A percentile compares a stretch with the other conserved stretches of the same genome.
phyloP scores from a whole-genome alignment of 2,888 invertebrate species.

The Pseudoips prasinana region DNA sequence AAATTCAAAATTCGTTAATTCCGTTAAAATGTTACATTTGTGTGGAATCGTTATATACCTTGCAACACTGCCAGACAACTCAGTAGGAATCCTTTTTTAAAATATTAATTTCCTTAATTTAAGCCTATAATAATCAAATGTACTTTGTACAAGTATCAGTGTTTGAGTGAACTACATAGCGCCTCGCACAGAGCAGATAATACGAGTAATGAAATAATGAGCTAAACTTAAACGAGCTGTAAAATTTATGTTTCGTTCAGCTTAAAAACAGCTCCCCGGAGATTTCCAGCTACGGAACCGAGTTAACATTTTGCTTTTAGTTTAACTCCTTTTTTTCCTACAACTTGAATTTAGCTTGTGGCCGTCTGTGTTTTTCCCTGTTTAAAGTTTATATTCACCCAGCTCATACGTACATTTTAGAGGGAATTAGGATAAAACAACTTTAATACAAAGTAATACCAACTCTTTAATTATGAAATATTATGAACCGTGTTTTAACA shows the following conservation, averaged over 20 bases:
- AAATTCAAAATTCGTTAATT: too few relatives aligned
- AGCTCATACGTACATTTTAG: conserved; percentile 32
- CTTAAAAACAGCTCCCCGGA: conserved; percentile 73
- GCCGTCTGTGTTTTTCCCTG: conserved; percentile 51
- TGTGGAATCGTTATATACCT: too few relatives aligned
- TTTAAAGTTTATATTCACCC: conserved; percentile 47
- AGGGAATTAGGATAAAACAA: conserved; percentile 19
- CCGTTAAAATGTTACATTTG: too few relatives aligned
- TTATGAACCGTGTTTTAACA: too few relatives aligned
- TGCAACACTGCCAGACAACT: too few relatives aligned
- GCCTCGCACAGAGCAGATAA: conserved; percentile 51
- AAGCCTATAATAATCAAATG: too few relatives aligned
- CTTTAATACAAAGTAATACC: conserved; percentile 13
- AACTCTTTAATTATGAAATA: too few relatives aligned
- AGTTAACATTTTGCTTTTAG: conserved; percentile 65
- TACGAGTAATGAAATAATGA: conserved; percentile 74
- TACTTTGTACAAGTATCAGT: too few relatives aligned
- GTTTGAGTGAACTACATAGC: conserved; percentile 15
- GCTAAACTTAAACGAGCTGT: conserved; percentile 75
- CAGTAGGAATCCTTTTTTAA: too few relatives aligned
- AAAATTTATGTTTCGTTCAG: conserved; percentile 76
- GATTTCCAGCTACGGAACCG: conserved; percentile 62
- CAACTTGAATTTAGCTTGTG: conserved; percentile 60
- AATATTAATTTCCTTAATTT: too few relatives aligned
- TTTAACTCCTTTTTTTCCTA: conserved; percentile 55